Evolutionary conservation across 2,113 vertebrate genomes (phyloP).

Genomic region (Aix galericulata): DNA sequence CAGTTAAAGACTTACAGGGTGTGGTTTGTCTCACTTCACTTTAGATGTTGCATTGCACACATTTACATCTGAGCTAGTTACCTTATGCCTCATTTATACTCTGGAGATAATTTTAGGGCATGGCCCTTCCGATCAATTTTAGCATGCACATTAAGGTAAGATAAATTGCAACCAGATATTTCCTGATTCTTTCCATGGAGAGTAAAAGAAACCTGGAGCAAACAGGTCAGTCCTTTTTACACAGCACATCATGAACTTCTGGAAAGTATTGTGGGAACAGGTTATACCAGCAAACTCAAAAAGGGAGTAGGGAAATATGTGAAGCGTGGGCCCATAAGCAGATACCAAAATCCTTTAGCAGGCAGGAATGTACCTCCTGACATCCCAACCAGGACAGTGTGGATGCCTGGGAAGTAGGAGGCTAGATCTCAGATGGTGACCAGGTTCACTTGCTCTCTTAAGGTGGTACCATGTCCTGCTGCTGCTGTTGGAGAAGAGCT

Average conservation of each 20-base stretch:
- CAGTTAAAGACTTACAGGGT: neutral
- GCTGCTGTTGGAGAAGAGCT: neutral
- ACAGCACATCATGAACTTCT: rapidly evolving
- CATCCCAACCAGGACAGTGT: neutral
- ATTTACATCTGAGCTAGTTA: neutral
- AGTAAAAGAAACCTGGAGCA: neutral
- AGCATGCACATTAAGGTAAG: neutral
- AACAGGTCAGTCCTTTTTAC: neutral
- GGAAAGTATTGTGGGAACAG: neutral
- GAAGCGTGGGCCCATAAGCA: neutral
- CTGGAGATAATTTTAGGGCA: neutral
- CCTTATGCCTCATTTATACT: neutral
- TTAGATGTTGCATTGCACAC: neutral
- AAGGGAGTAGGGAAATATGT: neutral
- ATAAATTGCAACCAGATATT: neutral
- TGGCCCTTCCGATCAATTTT: neutral
- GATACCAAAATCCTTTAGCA: neutral
- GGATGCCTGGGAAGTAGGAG: neutral
- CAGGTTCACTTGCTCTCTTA: neutral
- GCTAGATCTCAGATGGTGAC: neutral
- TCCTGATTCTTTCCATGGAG: neutral
- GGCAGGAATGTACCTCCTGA: neutral
- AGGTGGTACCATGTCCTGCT: neutral
- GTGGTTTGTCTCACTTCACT: neutral
- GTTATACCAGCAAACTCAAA: neutral